Conservation (phyloP, 2,113 vertebrate species). For the Rissa tridactyla region DNA sequence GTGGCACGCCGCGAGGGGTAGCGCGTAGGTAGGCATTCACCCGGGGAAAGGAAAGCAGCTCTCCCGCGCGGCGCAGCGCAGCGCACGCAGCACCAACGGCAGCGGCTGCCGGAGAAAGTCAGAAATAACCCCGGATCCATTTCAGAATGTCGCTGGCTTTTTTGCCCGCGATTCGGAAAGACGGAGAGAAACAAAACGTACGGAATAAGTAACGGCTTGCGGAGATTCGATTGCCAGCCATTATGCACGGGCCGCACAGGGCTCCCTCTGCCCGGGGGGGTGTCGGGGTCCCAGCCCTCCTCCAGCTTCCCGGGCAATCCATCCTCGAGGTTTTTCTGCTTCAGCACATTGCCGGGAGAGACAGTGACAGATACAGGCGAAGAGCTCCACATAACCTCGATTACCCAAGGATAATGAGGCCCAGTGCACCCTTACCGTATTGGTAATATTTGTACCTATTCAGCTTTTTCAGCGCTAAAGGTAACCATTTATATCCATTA, state of each 20-base stretch:
- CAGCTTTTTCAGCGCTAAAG: constrained; percentile 48
- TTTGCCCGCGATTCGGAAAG: neutral
- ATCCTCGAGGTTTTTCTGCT: neutral
- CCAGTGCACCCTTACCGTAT: neutral
- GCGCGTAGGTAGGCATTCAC: neutral
- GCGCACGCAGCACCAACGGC: accelerated
- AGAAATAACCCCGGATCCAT: accelerated
- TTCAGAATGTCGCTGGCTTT: neutral
- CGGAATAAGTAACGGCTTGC: accelerated
- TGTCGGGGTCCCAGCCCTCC: neutral
- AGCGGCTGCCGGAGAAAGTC: neutral
- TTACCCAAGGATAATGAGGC: constrained; percentile 59
- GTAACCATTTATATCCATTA: constrained; percentile 54
- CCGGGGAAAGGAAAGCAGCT: accelerated
- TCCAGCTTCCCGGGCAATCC: neutral
- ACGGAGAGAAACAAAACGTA: neutral
- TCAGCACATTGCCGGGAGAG: neutral
- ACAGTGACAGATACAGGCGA: constrained; percentile 32
- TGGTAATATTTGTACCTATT: constrained; percentile 12
- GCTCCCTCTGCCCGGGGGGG: accelerated
- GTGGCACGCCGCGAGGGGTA: accelerated
- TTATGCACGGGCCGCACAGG: accelerated
- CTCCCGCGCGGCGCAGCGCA: accelerated
- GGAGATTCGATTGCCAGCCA: neutral
- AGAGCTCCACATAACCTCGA: constrained; percentile 54